These are phyloP conservation scores for Pachymerium ferrugineum DNA, from an alignment of 2,888 invertebrate species.

Conservation along the genomic window DNA sequence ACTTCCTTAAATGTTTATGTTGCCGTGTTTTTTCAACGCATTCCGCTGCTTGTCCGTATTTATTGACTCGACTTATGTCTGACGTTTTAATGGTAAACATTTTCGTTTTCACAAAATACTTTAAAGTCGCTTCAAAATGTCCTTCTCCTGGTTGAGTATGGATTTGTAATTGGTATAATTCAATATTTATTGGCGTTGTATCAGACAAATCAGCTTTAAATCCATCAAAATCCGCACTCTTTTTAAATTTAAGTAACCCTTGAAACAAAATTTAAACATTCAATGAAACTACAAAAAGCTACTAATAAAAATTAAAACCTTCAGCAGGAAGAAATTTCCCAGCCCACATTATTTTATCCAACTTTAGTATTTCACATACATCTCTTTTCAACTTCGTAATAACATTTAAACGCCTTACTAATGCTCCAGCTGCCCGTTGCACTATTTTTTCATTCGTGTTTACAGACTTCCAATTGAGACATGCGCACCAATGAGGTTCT, in stretches of 20 bases:
- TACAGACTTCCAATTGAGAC: constrained; percentile 73
- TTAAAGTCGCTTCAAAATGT: constrained; percentile 75
- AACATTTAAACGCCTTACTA: constrained; percentile 45
- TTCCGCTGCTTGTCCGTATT: constrained; percentile 72
- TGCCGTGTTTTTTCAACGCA: constrained; percentile 70
- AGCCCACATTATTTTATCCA: constrained; percentile 64
- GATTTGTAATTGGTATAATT: constrained; percentile 74
- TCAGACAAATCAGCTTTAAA: constrained; percentile 72
- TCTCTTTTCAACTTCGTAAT: constrained; percentile 54
- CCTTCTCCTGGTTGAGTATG: constrained; percentile 66
- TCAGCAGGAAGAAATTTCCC: constrained; percentile 62
- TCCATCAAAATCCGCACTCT: constrained; percentile 73
- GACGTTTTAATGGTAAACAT: constrained; percentile 59
- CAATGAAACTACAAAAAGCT: too few relatives aligned
- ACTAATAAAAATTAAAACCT: too few relatives aligned
- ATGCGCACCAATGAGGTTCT: constrained; percentile 94
- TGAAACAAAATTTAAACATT: too few relatives aligned
- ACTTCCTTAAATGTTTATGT: constrained; percentile 71
- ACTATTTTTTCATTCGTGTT: constrained; percentile 52
- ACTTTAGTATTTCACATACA: constrained; percentile 57
- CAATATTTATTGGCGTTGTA: constrained; percentile 55
- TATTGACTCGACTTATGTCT: constrained; percentile 72
- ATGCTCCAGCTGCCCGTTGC: constrained; percentile 52
- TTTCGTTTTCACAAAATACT: constrained; percentile 56
- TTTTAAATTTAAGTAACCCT: constrained; percentile 63